Evolutionary conservation across 2,797 vertebrate genomes (phyloP).

Genomic region (Alfaro cultratus): DNA sequence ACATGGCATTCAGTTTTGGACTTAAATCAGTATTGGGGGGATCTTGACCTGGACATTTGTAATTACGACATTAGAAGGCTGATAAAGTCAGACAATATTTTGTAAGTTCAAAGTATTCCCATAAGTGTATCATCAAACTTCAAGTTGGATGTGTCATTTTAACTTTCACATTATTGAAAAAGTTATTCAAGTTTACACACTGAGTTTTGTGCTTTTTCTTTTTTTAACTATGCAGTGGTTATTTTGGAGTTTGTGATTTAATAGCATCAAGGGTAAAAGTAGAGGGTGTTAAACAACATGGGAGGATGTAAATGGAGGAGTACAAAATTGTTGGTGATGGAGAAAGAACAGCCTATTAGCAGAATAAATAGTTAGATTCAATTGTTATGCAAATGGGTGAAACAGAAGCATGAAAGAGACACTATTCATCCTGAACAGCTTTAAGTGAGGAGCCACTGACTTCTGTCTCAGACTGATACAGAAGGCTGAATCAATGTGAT

Average conservation of each 20-base stretch:
- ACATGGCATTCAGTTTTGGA: not conserved
- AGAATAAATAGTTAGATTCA: slow-evolving; percentile 15
- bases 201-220: not conserved
- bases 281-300: slow-evolving; percentile 22
- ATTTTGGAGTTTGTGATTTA: slow-evolving; percentile 8
- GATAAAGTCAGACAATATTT: not conserved
- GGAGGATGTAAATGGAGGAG: slow-evolving; percentile 5
- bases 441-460: slow-evolving; percentile 47
- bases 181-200: no score
- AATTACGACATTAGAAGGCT: not conserved
- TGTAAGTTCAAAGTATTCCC: not conserved
- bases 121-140: not conserved
- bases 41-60: not conserved
- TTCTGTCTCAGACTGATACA: slow-evolving; percentile 60
- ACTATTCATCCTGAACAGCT: slow-evolving; percentile 25
- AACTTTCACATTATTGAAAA: not conserved
- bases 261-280: slow-evolving; percentile 26
- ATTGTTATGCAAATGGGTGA: slow-evolving; percentile 23
- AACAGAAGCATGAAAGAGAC: slow-evolving; percentile 34
- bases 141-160: not conserved
- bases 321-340: not conserved
- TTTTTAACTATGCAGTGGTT: not conserved
- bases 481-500: slow-evolving; percentile 57
- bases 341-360: not conserved
- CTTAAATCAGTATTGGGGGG: not conserved